Base-by-base conservation (phyloP, 2,113 vertebrate genomes). In the Thinocorus orbignyianus region DNA sequence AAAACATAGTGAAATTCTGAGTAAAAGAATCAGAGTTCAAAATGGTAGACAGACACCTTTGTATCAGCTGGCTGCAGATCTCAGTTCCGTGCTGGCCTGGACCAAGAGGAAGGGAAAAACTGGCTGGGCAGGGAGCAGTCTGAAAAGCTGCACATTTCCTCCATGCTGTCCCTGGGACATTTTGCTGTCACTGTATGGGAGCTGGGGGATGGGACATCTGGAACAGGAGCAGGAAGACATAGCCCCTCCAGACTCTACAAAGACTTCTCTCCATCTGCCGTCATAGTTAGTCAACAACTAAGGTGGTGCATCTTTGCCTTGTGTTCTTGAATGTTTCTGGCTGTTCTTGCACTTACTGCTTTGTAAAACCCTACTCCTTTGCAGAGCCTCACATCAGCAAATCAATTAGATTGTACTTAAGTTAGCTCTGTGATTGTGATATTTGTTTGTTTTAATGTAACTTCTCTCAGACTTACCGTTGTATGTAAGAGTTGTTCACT, bases 401-500 rank as follows among this genome's bases (percentile, higher is more conserved):
- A 24, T 44, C 42, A 19, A 10, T 37, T 52, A 37, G 24, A 17
- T 0, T 71, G 60, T 25, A 58, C 31, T 15, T 81, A 10, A 33
- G 54, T 76, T 83, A 91, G 26, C 35, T 81, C 48, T 49, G 8
- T 33, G 44, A 42, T 62, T 90, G 88, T 93, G 26, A 8, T 46
- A 39, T 31, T 81, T 3, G 3, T 24, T 69, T 35, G 4, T 33
- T 92, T 93, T 73, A 39, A 30, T 25, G 89, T 65, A 19, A 33
- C 52, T 66, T 66, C 41, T 54, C 41, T 85, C 76, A 51, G 62
- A 51, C 10, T 42, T 96, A 99, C 99, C 99, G 98, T 96, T 99
- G 99, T 92, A 99, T 99, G 94, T 99, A 99, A 25, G 99, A 99
- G 97, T 99, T 99, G 97, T 99, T 99, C 95, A 99, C 99, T 35